Evolutionary conservation across 2,797 vertebrate genomes (phyloP), one percentile per base, ranked within the genome.

Genomic region (Taenioides sp.): DNA sequence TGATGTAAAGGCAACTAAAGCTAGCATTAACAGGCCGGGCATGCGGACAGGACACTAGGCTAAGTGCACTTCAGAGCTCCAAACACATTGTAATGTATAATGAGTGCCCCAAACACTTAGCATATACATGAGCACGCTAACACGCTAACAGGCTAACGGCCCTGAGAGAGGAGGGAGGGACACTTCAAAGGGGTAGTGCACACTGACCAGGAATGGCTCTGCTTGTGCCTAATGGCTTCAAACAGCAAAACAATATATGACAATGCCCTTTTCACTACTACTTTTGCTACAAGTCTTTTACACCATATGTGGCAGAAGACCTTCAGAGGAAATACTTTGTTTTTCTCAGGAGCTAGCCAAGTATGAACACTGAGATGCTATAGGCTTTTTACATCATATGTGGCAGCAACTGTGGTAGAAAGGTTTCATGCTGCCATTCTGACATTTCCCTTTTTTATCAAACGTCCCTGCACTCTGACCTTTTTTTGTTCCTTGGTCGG

Each of bases 1-100:
- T 92, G 88, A 92, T 90, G 89, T 91, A 89, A 91, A 91, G 89
- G 83, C 85, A 87, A 90, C 89, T 90, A 88, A 92, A 91, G 89
- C 82, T 89, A 92, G 92, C 91, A 91, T 91, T 91, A 89, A 90
- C 90, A 88, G 89, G 86, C 88, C 75, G 14, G 81, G 86, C 71
- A 69, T 60, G 14, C 73, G 76, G 74, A 85, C 72, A 62, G 83
- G 82, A 81, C 78, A 85, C 79, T 83, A 84, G 84, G 81, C 81
- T 88, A 87, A 90, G 87, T 88, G 88, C 85, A 89, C 89, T 91
- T 78, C 54, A 76, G 70, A 76, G 79, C 67, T 88, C 79, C 87
- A 90, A 91, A 91, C 88, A 87, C 74, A 73, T 82, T 83, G 80
- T 77, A 85, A 87, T 70, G 77, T 75, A 85, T 78, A 81, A 86